A percentile compares a stretch with the other conserved stretches of the same genome.
Conservation (phyloP, 2,888 invertebrate genomes). For the Lasius fuliginosus region DNA sequence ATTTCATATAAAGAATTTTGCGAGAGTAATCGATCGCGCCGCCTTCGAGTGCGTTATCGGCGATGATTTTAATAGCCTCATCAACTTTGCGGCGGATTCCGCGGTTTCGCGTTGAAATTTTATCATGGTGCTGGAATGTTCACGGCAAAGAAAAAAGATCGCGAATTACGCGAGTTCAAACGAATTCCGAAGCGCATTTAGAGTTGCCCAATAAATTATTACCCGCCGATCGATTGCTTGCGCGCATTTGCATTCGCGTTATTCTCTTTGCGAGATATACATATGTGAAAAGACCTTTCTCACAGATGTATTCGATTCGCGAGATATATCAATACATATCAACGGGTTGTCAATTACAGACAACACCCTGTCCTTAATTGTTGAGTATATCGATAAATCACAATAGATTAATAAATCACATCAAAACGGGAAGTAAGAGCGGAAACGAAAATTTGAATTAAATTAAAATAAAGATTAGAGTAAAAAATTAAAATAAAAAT, state of each 20-base stretch:
- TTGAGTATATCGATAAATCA: constrained; percentile 14
- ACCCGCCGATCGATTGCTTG: constrained; percentile 35
- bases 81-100: not conserved
- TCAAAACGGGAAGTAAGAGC: not conserved
- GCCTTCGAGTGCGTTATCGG: not conserved
- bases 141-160: not conserved
- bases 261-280: constrained; percentile 20
- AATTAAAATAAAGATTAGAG: not conserved
- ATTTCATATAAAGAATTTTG: not conserved
- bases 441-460: not conserved
- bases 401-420: constrained; percentile 8
- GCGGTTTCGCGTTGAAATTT: constrained; percentile 1
- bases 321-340: constrained; percentile 18
- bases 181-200: not conserved
- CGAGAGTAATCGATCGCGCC: not conserved
- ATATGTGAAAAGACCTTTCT: constrained; percentile 30
- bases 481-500: not conserved
- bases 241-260: constrained; percentile 1
- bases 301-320: constrained; percentile 20
- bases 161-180: constrained; percentile 11
- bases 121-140: constrained; percentile 20
- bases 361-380: not conserved
- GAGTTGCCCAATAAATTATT: constrained; percentile 35
- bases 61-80: constrained; percentile 16
- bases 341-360: not conserved